Evolutionary conservation across 2,888 invertebrate species (phyloP).

Genomic region (Isotomurus palustris): DNA sequence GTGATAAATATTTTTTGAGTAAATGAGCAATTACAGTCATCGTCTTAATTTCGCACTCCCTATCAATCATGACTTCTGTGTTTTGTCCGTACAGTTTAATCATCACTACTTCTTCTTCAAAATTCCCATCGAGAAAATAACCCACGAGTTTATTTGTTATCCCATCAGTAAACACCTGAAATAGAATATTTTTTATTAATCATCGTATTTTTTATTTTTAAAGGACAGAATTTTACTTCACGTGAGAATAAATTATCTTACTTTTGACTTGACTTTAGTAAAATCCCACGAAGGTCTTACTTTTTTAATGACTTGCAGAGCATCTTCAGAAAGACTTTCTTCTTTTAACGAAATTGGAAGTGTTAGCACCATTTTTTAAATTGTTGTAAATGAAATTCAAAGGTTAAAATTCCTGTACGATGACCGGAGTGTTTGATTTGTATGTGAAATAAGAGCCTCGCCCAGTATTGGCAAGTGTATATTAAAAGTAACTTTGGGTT

Average conservation of each 20-base stretch:
- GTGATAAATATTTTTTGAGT: not conserved
- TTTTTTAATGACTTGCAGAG: constrained; percentile 61
- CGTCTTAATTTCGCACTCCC: constrained; percentile 69
- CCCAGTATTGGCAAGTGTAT: too few species aligned
- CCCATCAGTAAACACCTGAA: constrained; percentile 84
- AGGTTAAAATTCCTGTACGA: too few species aligned
- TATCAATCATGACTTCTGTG: constrained; percentile 86
- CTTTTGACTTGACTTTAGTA: constrained; percentile 66
- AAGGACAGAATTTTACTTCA: too few species aligned
- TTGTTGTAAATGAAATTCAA: too few species aligned
- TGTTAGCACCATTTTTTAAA: too few species aligned
- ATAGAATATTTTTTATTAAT: too few species aligned
- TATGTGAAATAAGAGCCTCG: too few species aligned
- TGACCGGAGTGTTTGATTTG: too few species aligned
- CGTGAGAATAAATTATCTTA: too few species aligned
- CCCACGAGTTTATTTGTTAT: constrained; percentile 88
- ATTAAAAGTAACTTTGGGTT: too few species aligned
- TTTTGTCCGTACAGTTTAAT: constrained; percentile 89
- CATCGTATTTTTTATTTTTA: too few species aligned
- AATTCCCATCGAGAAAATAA: constrained; percentile 56
- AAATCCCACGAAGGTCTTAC: constrained; percentile 68
- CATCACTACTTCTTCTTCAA: constrained; percentile 65
- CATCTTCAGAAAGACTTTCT: constrained; percentile 63
- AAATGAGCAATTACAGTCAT: constrained; percentile 29
- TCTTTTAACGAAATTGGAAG: constrained; percentile 55